Base-by-base conservation (phyloP, 2,888 invertebrate genomes). In the Globia sparganii region DNA sequence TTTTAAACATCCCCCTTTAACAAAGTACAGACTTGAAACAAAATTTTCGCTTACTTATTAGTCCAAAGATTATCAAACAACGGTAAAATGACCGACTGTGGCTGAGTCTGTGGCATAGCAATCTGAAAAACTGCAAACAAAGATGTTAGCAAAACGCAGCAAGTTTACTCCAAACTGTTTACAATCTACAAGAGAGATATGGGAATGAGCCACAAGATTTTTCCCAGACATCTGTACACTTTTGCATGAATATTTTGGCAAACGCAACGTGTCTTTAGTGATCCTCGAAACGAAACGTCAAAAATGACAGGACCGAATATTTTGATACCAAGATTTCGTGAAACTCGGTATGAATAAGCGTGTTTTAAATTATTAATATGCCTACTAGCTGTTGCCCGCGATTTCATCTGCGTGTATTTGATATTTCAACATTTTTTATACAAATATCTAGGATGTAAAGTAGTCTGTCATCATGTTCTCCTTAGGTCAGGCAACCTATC, bases 131-230 rank as follows among this genome's bases (percentile, higher is more conserved):
- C 71, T 59, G 76, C 83, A 87, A 86, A 86, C 86, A 86, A 87
- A 75, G 76, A 75, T 83, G 87, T 81, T 83, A 72, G 15, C 68
- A 64, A 76, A 82, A 77, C 68, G 72, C 62, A 15, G 64, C 71
- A 53, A 77, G 68, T 86, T 86, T 85, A 81, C 87, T 72, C 28
- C 40, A 76, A 77, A 49, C 53, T 87, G 86, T 86, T 86, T 86
- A 86, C 86, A 77, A 81, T 87, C 77, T 72, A 59, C 69, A 58
- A 70, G n/a, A 58, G 77, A 86, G 78, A 83, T 86, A 83, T 86
- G 86, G 76, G 86, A 86, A 87, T 61, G 58, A 46, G 62, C 28
- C n/a, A 40, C 58, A 53, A 73, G 69, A 77, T 83, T 83, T 77
- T 86, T 86, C 86, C 84, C 86, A 86, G 86, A 68, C 66, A 58